These are phyloP conservation scores for Dasyurus viverrinus DNA, from an alignment of 2,113 vertebrate species.

Conservation along the genomic window DNA sequence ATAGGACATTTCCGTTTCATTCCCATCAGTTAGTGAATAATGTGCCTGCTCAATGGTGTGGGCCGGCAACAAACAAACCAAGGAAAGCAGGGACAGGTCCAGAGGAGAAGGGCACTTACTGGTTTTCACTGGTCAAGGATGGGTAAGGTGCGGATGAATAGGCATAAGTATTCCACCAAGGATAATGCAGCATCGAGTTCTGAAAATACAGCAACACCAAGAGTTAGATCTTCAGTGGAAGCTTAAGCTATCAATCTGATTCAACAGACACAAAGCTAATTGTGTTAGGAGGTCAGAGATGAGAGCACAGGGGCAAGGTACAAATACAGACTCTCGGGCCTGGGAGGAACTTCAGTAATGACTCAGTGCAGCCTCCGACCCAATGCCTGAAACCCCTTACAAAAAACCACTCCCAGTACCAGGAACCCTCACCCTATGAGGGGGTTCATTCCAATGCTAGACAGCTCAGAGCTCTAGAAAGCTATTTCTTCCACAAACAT, in stretches of 20 bases:
- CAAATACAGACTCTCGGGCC: neutral
- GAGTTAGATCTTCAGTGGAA: accelerated
- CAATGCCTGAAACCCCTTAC: neutral
- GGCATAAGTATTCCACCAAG: conserved; percentile 75
- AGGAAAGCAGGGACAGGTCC: conserved; percentile 36
- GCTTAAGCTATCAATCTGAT: neutral
- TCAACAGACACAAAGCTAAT: neutral
- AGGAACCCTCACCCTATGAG: neutral
- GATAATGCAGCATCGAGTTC: conserved; percentile 76
- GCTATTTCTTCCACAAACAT: neutral
- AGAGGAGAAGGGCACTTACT: conserved; percentile 82
- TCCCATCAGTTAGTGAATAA: conserved; percentile 59
- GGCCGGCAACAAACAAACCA: conserved; percentile 50
- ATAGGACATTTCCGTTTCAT: conserved; percentile 72
- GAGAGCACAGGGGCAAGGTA: neutral
- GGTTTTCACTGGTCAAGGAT: conserved; percentile 81
- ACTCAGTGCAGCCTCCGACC: neutral
- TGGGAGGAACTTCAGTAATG: neutral
- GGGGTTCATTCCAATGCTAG: neutral
- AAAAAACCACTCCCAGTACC: neutral
- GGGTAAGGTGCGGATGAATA: conserved; percentile 75
- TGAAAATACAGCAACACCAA: conserved; percentile 75
- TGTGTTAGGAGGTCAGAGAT: neutral
- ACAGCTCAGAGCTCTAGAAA: neutral
- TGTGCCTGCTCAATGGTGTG: neutral